phyloP scores from a whole-genome alignment of 2,113 vertebrate genomes.

The Zapus hudsonius region DNA sequence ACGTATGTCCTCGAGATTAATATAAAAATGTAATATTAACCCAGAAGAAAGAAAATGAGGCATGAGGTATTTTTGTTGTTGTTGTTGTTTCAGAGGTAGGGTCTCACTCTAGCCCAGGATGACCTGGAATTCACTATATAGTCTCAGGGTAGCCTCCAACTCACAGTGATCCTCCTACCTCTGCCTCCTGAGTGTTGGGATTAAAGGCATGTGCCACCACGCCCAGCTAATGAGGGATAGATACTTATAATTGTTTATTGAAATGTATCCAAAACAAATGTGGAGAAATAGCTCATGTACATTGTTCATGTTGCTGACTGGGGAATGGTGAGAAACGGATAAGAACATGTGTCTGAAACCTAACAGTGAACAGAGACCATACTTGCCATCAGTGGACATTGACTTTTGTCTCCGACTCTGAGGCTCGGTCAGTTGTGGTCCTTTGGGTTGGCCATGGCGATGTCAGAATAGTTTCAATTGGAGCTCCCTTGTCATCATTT shows the following conservation, averaged over 20 bases:
- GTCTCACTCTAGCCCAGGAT: too few relatives aligned
- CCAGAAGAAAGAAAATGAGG: neutral
- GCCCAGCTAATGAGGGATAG: too few relatives aligned
- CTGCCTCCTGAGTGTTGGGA: too few relatives aligned
- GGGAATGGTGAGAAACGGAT: neutral
- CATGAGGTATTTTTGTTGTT: too few relatives aligned
- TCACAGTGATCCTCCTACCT: too few relatives aligned
- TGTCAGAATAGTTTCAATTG: neutral
- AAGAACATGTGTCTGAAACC: neutral
- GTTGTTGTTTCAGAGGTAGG: too few relatives aligned
- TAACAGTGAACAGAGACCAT: neutral
- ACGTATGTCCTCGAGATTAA: constrained; percentile 13
- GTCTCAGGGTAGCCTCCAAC: too few relatives aligned
- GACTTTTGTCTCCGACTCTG: neutral
- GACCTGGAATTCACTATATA: too few relatives aligned
- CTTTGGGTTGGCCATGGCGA: fast-evolving
- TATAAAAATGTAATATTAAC: constrained; percentile 10
- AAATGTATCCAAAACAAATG: neutral
- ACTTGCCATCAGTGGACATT: neutral
- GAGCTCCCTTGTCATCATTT: neutral
- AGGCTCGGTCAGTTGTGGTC: neutral
- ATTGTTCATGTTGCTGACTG: neutral
- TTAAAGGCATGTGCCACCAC: too few relatives aligned
- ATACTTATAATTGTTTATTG: neutral
- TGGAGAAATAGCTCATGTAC: neutral